Evolutionary conservation across 1,140 invertebrate species (phyloP), one percentile per base, ranked within the genome.

Genomic region (Chlorops oryzae): DNA sequence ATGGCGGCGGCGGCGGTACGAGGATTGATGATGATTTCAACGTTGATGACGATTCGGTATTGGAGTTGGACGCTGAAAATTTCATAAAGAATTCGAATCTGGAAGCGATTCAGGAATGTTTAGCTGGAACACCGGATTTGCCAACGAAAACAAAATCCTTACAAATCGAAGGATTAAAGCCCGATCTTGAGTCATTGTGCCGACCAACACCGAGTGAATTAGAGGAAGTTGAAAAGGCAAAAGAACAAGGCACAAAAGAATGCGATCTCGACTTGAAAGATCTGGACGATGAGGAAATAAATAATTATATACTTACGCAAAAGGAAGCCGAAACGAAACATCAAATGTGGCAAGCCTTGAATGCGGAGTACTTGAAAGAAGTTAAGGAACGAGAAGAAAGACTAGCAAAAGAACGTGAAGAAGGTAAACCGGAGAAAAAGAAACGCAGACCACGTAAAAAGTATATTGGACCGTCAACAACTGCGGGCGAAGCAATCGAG

Each of bases 401-500:
- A 49, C 70, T 83, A 41, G 80, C 81, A 2, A 85, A 81, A 68
- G 87, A 89, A 55, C 75, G 77, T 37, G 85, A 87, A 63, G 87
- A 87, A 72, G 87, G 85, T 20, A 90, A 89, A 70, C 84, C 83
- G 41, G 86, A 85, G 57, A 85, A 82, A 59, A 87, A 81, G 63
- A 87, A 83, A 71, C 83, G 80, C 55, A 79, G 80, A 67, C 65
- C 79, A 0, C 74, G 71, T 63, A 80, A 83, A 65, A 73, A 80
- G 62, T 65, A 78, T 53, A 77, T 77, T 62, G 73, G 70, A 2
- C 80, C 83, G 2, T 86, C 90, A 0, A 88, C 84, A 51, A 88
- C 84, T n/a, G 89, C 91, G 13, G 86, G 85, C 2, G 92, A 96
- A 75, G 93, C 92, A 0, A 92, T 96, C 23, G 90, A 93, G 63